Conservation (phyloP, 1,140 invertebrate genomes). For the Halictus rubicundus region DNA sequence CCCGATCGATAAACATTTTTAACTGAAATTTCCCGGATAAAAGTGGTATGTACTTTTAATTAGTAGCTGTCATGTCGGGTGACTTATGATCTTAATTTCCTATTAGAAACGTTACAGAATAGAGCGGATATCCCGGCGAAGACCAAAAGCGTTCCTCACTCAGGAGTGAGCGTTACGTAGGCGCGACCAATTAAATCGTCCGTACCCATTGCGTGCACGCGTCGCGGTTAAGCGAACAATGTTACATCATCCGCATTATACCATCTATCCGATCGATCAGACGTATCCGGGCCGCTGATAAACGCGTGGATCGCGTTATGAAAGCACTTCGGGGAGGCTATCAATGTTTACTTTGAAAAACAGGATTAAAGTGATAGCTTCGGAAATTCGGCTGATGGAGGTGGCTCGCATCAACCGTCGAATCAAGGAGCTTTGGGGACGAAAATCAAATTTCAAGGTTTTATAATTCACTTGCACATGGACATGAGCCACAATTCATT, state of each 20-base stretch:
- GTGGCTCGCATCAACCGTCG: neutral
- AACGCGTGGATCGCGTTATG: constrained; percentile 58
- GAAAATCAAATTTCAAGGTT: no score
- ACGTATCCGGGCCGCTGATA: constrained; percentile 55
- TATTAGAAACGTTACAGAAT: neutral
- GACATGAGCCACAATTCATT: no score
- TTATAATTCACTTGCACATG: no score
- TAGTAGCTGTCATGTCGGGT: neutral
- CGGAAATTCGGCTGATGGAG: constrained; percentile 42
- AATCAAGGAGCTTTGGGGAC: no score
- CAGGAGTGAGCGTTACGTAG: constrained; percentile 25
- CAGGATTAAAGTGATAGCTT: constrained; percentile 53
- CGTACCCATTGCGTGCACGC: constrained; percentile 38
- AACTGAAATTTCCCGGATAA: no score
- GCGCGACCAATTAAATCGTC: constrained; percentile 54
- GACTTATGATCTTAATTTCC: neutral
- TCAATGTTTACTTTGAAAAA: constrained; percentile 61
- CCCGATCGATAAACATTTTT: no score
- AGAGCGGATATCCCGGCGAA: no score
- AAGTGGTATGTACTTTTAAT: no score
- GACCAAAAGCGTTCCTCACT: neutral
- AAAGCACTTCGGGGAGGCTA: constrained; percentile 51
- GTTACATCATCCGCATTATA: constrained; percentile 63
- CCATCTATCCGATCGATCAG: constrained; percentile 61
- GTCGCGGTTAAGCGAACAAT: constrained; percentile 55